phyloP scores from a whole-genome alignment of 1,140 invertebrate genomes.

The Hyposmocoma kahamanoa region DNA sequence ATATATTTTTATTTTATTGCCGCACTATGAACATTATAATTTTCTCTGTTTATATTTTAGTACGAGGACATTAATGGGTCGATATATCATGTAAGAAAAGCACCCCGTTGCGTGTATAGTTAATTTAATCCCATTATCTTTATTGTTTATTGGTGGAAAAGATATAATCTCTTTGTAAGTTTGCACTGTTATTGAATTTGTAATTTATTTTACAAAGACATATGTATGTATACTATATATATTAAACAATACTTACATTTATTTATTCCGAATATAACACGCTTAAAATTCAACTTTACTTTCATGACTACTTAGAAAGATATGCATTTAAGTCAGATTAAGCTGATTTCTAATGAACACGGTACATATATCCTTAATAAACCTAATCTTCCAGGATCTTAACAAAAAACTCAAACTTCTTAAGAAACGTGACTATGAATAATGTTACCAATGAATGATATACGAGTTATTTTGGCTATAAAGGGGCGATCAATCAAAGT shows the following conservation, averaged over 20 bases:
- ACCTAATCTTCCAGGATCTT: too few relatives aligned
- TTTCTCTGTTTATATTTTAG: constrained; percentile 52
- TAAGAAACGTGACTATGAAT: constrained; percentile 26
- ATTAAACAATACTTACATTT: too few relatives aligned
- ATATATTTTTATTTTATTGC: constrained; percentile 55
- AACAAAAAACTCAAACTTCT: not conserved
- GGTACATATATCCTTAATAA: too few relatives aligned
- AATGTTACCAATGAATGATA: constrained; percentile 40
- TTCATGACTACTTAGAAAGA: too few relatives aligned
- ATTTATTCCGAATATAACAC: too few relatives aligned
- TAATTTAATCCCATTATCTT: constrained; percentile 53
- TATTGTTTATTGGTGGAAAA: constrained; percentile 44
- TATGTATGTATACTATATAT: too few relatives aligned
- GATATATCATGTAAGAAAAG: constrained; percentile 52
- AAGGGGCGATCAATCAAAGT: constrained; percentile 44
- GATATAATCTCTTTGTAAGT: too few relatives aligned
- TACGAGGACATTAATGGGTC: constrained; percentile 46
- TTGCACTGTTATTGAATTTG: too few relatives aligned
- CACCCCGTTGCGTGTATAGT: constrained; percentile 36
- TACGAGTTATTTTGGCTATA: constrained; percentile 25
- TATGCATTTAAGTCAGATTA: too few relatives aligned
- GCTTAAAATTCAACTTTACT: too few relatives aligned
- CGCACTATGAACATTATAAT: constrained; percentile 52
- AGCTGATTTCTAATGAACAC: too few relatives aligned
- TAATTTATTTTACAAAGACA: too few relatives aligned